Conservation (phyloP, 2,113 vertebrate genomes). For the Ophiodon elongatus region DNA sequence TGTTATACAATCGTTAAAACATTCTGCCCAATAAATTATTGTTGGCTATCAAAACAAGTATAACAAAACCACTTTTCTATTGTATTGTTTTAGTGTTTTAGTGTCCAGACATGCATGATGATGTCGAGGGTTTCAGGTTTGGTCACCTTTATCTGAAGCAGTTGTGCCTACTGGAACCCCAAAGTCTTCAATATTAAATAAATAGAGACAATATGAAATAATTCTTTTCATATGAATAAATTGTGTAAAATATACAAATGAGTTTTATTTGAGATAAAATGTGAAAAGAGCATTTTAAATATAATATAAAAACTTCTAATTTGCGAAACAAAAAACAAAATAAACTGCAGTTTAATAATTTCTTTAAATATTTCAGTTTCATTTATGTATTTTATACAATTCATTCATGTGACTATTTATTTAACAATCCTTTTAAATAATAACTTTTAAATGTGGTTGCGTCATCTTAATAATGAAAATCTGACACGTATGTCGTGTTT, state of each 20-base stretch:
- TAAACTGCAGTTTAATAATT: not conserved
- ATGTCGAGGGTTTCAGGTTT: conserved; percentile 37
- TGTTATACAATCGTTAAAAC: not conserved
- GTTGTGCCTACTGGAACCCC: conserved; percentile 2
- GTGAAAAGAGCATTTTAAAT: not conserved
- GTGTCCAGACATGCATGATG: conserved; percentile 12
- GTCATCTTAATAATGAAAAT: too few species aligned
- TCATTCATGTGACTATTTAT: not conserved
- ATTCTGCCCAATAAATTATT: not conserved
- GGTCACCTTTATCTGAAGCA: conserved; percentile 6
- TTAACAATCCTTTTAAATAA: too few species aligned
- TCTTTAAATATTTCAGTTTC: not conserved
- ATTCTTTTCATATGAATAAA: not conserved
- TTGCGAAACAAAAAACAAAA: not conserved
- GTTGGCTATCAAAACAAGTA: not conserved
- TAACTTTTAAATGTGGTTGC: too few species aligned
- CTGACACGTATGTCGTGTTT: too few species aligned
- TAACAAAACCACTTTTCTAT: not conserved
- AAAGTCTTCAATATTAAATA: conserved; percentile 2
- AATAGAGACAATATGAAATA: not conserved
- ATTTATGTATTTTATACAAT: not conserved
- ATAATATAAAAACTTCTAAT: not conserved
- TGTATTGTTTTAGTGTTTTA: conserved; percentile 9
- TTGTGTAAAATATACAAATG: not conserved
- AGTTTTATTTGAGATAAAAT: not conserved